Evolutionary conservation across 2,797 vertebrate genomes (phyloP).

Genomic region (Hylomyscus alleni): DNA sequence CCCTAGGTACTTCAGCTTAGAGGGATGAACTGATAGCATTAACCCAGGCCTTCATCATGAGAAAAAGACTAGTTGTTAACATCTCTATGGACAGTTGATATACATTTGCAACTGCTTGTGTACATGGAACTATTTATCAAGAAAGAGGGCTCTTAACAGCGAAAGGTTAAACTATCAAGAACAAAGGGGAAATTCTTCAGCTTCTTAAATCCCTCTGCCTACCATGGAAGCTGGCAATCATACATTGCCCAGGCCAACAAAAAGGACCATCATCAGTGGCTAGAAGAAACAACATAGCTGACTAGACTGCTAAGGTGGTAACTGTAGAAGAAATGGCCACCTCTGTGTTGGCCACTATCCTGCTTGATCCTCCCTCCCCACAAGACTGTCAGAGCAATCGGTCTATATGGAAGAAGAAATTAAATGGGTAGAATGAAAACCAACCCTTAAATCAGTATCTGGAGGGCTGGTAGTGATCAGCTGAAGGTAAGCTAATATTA

Average conservation of each 20-base stretch:
- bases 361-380: no score
- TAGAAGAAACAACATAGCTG: neutral
- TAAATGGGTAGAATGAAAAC: neutral
- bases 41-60: rapidly evolving
- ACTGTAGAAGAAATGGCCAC: no score
- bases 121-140: neutral
- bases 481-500: neutral
- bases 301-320: rapidly evolving
- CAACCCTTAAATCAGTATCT: neutral
- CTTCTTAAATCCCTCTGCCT: rapidly evolving
- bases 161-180: neutral
- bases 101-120: neutral
- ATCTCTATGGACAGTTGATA: neutral
- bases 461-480: neutral
- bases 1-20: rapidly evolving
- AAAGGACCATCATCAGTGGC: neutral
- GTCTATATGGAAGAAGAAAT: neutral
- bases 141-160: neutral
- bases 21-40: neutral
- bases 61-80: neutral
- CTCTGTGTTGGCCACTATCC: no score
- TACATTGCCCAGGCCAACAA: neutral
- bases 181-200: neutral
- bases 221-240: neutral
- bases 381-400: rapidly evolving